These are phyloP conservation scores for Misgurnus anguillicaudatus DNA, from an alignment of 2,113 vertebrate species.

Conservation along the genomic window DNA sequence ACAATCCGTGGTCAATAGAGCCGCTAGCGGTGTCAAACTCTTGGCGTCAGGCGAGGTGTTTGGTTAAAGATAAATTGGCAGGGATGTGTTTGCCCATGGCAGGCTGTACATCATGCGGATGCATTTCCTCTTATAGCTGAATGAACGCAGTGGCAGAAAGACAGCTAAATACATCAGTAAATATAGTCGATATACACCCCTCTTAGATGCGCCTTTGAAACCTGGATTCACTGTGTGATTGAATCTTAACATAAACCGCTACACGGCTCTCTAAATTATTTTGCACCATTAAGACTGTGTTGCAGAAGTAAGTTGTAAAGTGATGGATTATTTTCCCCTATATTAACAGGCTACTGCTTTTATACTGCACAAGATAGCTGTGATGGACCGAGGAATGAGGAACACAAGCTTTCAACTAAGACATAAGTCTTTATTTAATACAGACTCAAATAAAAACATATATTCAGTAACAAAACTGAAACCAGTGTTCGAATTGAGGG, in stretches of 20 bases:
- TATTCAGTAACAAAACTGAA: too few relatives aligned
- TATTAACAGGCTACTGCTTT: too few relatives aligned
- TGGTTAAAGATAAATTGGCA: constrained; percentile 55
- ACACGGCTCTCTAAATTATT: too few relatives aligned
- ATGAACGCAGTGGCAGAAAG: constrained; percentile 25
- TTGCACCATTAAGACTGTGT: too few relatives aligned
- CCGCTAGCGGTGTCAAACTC: constrained; percentile 41
- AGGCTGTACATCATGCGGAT: constrained; percentile 52
- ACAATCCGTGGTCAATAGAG: constrained; percentile 54
- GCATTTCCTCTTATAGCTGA: constrained; percentile 31
- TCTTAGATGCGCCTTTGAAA: background rate
- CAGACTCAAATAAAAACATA: too few relatives aligned
- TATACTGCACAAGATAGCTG: too few relatives aligned
- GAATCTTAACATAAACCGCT: background rate
- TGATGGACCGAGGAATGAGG: too few relatives aligned
- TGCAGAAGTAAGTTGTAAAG: too few relatives aligned
- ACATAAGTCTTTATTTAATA: too few relatives aligned
- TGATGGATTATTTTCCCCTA: too few relatives aligned
- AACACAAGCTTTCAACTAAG: too few relatives aligned
- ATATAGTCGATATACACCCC: background rate
- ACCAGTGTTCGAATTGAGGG: too few relatives aligned
- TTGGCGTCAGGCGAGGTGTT: constrained; percentile 29
- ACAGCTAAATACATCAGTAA: constrained; percentile 52
- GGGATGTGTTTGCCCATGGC: constrained; percentile 43
- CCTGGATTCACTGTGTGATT: background rate